These are phyloP conservation scores for Myanophis thanlyinensis DNA, from an alignment of 2,113 vertebrate species.

Conservation along the genomic window DNA sequence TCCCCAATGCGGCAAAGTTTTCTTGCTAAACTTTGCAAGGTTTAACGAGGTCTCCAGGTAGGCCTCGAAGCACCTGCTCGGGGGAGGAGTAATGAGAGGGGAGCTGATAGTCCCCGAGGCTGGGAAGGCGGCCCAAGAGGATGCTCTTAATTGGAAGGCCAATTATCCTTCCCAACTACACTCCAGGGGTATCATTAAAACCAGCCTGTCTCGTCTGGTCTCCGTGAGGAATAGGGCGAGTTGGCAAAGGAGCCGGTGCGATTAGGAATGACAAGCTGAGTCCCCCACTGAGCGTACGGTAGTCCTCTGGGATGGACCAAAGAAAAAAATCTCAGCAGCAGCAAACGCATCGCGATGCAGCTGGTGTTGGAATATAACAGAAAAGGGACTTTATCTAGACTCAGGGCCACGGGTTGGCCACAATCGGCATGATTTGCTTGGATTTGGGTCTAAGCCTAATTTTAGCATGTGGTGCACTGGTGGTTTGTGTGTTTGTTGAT, in stretches of 20 bases:
- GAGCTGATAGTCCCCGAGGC: not conserved
- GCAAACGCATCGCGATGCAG: not conserved
- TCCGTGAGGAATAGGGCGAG: not conserved
- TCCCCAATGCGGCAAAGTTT: conserved; percentile 13
- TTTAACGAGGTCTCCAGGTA: conserved; percentile 11
- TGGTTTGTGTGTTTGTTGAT: not conserved
- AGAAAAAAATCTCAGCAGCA: not conserved
- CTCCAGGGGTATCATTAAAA: not conserved
- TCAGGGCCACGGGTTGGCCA: not conserved
- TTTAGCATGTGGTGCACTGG: not conserved
- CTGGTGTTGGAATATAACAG: no score
- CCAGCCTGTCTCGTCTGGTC: not conserved
- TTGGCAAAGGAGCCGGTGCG: not conserved
- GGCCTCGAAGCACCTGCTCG: not conserved
- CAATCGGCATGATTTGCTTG: no score
- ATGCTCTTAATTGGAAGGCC: not conserved
- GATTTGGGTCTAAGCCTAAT: not conserved
- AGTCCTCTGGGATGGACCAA: no score
- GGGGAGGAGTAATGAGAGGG: not conserved
- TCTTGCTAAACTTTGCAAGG: not conserved
- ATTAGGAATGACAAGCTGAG: not conserved
- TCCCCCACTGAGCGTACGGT: fast-evolving
- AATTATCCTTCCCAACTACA: not conserved
- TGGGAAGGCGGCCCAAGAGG: not conserved
- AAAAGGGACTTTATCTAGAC: not conserved